Evolutionary conservation across 1,140 invertebrate genomes (phyloP).

Genomic region (Achroia grisella): DNA sequence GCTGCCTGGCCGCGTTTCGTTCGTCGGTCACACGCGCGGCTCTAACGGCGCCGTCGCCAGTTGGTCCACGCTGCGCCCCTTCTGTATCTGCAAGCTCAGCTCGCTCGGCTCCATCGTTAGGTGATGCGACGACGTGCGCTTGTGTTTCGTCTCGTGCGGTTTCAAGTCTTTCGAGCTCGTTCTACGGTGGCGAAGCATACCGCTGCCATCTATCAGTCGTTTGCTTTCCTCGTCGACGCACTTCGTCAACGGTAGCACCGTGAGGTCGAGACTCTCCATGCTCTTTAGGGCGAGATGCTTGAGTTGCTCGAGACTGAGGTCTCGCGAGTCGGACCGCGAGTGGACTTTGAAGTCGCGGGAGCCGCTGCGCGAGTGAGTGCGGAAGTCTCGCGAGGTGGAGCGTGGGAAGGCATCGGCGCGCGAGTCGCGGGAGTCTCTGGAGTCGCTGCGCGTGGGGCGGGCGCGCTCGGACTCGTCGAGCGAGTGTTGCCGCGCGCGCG

Average conservation of each 20-base stretch:
- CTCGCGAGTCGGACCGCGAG: slow-evolving; percentile 53
- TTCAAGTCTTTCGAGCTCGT: slow-evolving; percentile 75
- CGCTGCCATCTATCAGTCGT: slow-evolving; percentile 62
- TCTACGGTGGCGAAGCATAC: slow-evolving; percentile 73
- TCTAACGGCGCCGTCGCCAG: slow-evolving; percentile 36
- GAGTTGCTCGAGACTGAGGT: slow-evolving; percentile 59
- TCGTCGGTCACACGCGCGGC: slow-evolving; percentile 30
- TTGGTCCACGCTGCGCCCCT: slow-evolving; percentile 57
- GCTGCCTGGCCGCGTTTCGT: neutral
- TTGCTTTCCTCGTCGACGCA: slow-evolving; percentile 66
- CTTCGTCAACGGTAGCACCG: slow-evolving; percentile 47
- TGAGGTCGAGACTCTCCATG: slow-evolving; percentile 66
- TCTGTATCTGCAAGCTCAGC: slow-evolving; percentile 48
- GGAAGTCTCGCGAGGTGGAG: slow-evolving; percentile 43
- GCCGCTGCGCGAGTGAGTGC: slow-evolving; percentile 36
- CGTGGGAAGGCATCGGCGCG: slow-evolving; percentile 29
- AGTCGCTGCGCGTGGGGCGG: slow-evolving; percentile 35
- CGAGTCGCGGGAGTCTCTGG: slow-evolving; percentile 27
- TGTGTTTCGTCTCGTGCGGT: slow-evolving; percentile 42
- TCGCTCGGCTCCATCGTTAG: slow-evolving; percentile 60
- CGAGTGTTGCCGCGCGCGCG: slow-evolving; percentile 58
- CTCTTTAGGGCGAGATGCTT: slow-evolving; percentile 61
- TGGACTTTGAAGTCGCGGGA: slow-evolving; percentile 56
- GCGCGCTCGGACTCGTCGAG: slow-evolving; percentile 44
- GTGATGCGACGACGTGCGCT: slow-evolving; percentile 66